These are phyloP conservation scores for Polyergus mexicanus DNA, from an alignment of 1,140 invertebrate species.

Conservation along the genomic window DNA sequence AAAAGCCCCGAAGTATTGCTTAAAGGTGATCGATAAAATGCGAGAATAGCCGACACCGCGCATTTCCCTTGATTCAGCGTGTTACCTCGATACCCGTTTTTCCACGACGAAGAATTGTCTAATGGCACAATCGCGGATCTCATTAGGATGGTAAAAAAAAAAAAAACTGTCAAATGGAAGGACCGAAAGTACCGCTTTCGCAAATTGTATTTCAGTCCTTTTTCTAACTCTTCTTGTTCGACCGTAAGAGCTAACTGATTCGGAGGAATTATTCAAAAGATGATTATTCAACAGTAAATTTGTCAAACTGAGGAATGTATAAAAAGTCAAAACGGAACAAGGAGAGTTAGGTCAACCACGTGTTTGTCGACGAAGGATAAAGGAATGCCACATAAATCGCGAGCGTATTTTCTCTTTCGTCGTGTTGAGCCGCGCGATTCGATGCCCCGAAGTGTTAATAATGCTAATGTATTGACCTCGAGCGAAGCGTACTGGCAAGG, in stretches of 20 bases:
- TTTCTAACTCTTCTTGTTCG: neutral
- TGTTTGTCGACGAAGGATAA: slow-evolving; percentile 5
- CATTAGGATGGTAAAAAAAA: neutral
- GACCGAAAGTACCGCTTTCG: neutral
- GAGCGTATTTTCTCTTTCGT: slow-evolving; percentile 50
- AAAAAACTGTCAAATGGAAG: neutral
- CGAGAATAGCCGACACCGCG: slow-evolving; percentile 19
- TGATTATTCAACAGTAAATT: neutral
- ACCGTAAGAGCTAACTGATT: neutral
- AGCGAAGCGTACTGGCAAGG: slow-evolving; percentile 52
- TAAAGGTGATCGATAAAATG: slow-evolving; percentile 67
- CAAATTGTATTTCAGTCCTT: neutral
- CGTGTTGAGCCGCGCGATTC: neutral
- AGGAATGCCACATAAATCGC: slow-evolving; percentile 14
- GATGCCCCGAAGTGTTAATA: slow-evolving; percentile 77
- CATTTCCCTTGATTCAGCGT: slow-evolving; percentile 50
- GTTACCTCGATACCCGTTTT: neutral
- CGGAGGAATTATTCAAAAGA: neutral
- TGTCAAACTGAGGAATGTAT: neutral
- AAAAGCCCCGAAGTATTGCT: slow-evolving; percentile 38
- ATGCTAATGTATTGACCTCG: slow-evolving; percentile 81
- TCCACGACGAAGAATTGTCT: neutral
- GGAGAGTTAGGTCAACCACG: neutral
- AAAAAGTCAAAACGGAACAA: slow-evolving; percentile 13
- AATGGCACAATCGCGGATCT: neutral